These are phyloP conservation scores for Microchirus variegatus DNA, from an alignment of 2,797 vertebrate genomes.

Conservation along the genomic window DNA sequence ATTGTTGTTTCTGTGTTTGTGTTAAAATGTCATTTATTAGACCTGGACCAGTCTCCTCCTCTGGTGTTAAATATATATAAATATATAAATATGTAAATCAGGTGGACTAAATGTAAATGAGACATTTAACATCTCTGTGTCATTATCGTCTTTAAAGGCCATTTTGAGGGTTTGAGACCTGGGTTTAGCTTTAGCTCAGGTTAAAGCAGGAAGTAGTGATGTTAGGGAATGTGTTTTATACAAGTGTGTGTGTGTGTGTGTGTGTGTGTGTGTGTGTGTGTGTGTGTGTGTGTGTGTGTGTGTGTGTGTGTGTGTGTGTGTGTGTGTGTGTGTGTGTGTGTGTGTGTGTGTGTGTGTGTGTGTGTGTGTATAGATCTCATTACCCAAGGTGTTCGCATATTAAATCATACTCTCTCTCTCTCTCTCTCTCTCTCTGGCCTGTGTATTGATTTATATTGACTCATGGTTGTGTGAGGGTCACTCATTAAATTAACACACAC, in stretches of 20 bases:
- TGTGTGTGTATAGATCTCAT: constrained; percentile 32
- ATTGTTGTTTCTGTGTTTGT: too few relatives aligned
- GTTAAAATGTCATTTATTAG: too few relatives aligned
- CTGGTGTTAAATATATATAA: too few relatives aligned
- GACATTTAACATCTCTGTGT: constrained; percentile 10
- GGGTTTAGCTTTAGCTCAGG: too few relatives aligned
- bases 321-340: not conserved
- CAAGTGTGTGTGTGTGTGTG: too few relatives aligned
- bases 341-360: constrained; percentile 8
- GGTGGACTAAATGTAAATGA: constrained; percentile 24
- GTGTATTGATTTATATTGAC: constrained; percentile 74
- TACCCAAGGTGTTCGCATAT: constrained; percentile 54
- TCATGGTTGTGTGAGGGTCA: constrained; percentile 47
- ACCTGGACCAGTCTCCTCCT: too few relatives aligned
- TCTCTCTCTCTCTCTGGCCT: constrained; percentile 11
- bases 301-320: too few relatives aligned
- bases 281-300: too few relatives aligned
- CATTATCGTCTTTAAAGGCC: not conserved
- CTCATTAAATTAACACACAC: constrained; percentile 71
- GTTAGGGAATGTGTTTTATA: too few relatives aligned
- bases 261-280: too few relatives aligned
- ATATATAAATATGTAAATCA: not conserved
- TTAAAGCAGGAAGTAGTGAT: too few relatives aligned
- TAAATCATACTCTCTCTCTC: constrained; percentile 37
- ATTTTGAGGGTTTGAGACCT: too few relatives aligned